Evolutionary conservation across 2,113 vertebrate genomes (phyloP), one percentile per base, ranked within the genome.

Genomic region (Phyllostomus discolor): DNA sequence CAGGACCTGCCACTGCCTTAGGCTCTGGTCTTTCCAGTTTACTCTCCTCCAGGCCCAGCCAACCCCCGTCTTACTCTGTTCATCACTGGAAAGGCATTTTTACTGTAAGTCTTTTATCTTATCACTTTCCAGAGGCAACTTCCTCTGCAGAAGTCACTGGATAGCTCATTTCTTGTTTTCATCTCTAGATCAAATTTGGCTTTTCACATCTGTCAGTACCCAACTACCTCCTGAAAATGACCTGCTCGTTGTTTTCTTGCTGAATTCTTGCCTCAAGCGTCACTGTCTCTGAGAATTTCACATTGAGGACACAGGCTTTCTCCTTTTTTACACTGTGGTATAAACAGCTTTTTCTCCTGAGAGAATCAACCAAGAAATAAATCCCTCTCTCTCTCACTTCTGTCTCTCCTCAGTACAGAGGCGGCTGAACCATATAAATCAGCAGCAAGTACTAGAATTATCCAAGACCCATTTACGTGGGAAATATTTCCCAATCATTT

Each of bases 211-310:
- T 48, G 88, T 95, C 66, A 70, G 90, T 17, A 80, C 72, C 69
- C 96, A 96, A 24, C 82, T 41, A 17, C 38, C 88, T 94, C 67
- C 73, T 90, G 75, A 70, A 97, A 76, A 86, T 83, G 78, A 93
- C 95, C 94, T 80, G 92, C 69, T 91, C 41, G 1, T 35, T 66
- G 67, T 87, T 95, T 70, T 59, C 54, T 86, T 96, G 90, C 84
- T 94, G 85, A 94, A 91, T 64, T 85, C 72, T 64, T 86, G 59
- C 88, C 84, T 88, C 33, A 11, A 24, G 54, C 62, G 41, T 87
- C 64, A 64, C 24, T 20, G 15, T 88, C 84, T 92, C 84, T 50
- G 72, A 92, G 62, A 96, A 88, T 75, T 92, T 48, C 66, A 91
- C 8, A 46, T 1, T 16, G 54, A 94, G 52, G 54, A 86, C 54